Percentiles rank a stretch among this genome's conserved stretches.
These are phyloP conservation scores for Lucilia cuprina DNA, from an alignment of 1,140 invertebrate genomes.

Conservation along the genomic window DNA sequence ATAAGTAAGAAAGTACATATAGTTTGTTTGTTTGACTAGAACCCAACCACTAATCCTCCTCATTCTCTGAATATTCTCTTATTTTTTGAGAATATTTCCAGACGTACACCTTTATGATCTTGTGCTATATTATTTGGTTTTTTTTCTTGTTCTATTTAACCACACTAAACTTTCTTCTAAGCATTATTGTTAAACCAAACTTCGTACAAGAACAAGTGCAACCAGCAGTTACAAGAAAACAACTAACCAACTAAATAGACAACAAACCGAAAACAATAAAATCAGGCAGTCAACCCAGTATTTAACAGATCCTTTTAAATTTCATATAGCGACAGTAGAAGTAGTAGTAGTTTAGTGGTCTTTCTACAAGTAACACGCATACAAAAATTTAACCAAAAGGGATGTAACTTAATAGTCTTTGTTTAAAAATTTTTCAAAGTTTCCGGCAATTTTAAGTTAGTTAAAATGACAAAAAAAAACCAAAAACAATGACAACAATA, in stretches of 20 bases:
- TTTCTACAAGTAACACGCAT: not conserved
- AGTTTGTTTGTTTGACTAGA: too few relatives aligned
- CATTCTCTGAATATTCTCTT: too few relatives aligned
- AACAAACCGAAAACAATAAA: not conserved
- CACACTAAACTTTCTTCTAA: not conserved
- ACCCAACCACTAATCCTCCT: too few relatives aligned
- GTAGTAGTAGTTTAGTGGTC: not conserved
- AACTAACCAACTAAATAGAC: not conserved
- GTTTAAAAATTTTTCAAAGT: slow-evolving; percentile 24
- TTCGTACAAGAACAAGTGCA: not conserved
- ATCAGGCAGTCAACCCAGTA: not conserved
- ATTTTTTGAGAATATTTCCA: too few relatives aligned
- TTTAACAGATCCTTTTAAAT: not conserved
- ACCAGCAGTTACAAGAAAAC: not conserved
- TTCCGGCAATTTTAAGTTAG: slow-evolving; percentile 32
- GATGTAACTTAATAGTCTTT: slow-evolving; percentile 34
- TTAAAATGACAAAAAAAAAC: not conserved
- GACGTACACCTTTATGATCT: too few relatives aligned
- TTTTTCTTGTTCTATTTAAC: not conserved
- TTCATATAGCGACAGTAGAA: not conserved
- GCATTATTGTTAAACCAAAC: not conserved
- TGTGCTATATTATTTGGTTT: too few relatives aligned
- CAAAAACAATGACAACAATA: slow-evolving; percentile 10
- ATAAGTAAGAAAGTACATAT: too few relatives aligned
- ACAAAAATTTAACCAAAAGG: slow-evolving; percentile 15